phyloP scores from a whole-genome alignment of 2,888 invertebrate genomes.

The Koerneria pararmatus region DNA sequence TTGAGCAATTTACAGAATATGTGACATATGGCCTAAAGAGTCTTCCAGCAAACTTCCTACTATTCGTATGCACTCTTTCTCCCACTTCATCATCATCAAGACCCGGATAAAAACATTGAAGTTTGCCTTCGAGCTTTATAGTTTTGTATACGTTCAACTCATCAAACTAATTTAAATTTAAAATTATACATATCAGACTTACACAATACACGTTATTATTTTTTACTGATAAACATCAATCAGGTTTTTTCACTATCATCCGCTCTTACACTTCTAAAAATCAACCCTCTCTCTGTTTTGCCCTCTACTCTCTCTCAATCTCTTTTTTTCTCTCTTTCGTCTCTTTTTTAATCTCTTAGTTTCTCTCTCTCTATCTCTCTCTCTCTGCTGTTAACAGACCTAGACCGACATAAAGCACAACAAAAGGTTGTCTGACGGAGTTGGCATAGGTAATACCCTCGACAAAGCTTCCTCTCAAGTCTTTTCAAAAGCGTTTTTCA shows the following conservation, averaged over 20 bases:
- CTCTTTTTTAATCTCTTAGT: neutral
- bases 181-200: neutral
- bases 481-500: no score
- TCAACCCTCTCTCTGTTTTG: neutral
- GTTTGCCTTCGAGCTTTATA: no score
- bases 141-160: no score
- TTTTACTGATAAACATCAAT: neutral
- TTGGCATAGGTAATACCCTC: no score
- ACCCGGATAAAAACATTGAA: no score
- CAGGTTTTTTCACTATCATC: neutral
- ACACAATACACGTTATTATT: neutral
- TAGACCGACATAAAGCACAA: neutral
- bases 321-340: neutral
- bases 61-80: no score
- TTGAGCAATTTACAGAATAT: no score
- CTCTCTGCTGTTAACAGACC: neutral
- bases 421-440: neutral
- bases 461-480: no score
- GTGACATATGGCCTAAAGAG: no score
- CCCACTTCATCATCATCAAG: no score
- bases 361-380: neutral
- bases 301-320: neutral
- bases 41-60: no score
- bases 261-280: neutral
- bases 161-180: no score